These are phyloP conservation scores for Cebus imitator DNA, from an alignment of 2,113 vertebrate species.

Conservation along the genomic window DNA sequence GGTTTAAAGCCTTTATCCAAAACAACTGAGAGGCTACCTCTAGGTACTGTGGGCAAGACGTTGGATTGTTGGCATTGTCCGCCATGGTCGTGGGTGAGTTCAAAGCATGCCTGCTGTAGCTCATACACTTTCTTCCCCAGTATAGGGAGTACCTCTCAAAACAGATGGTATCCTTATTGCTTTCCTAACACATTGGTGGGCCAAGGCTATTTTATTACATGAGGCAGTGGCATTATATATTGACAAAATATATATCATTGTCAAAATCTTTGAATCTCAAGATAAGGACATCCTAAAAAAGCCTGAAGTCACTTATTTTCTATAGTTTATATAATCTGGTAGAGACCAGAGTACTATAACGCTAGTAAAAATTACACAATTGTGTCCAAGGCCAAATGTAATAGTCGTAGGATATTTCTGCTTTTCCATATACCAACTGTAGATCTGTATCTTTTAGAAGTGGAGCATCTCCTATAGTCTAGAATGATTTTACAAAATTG, in stretches of 20 bases:
- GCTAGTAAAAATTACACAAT: neutral
- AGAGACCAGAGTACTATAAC: neutral
- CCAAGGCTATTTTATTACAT: slow-evolving; percentile 1
- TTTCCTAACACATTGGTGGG: neutral
- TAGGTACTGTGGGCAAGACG: neutral
- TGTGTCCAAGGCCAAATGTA: neutral
- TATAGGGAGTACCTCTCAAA: neutral
- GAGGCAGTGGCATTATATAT: neutral
- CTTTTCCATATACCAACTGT: neutral
- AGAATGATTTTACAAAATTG: neutral
- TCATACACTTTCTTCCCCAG: neutral
- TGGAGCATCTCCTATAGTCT: neutral
- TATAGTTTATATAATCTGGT: neutral
- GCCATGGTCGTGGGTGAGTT: neutral
- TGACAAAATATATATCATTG: neutral
- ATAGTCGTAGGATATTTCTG: neutral
- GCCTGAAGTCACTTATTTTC: neutral
- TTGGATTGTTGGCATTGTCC: neutral
- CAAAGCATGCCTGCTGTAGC: neutral
- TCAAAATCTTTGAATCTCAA: neutral
- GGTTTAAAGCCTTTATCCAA: neutral
- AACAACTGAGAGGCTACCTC: neutral
- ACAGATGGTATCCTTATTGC: neutral
- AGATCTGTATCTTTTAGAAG: neutral
- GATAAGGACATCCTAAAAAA: neutral